Evolutionary conservation across 2,113 vertebrate species (phyloP).

Genomic region (Kryptolebias marmoratus): DNA sequence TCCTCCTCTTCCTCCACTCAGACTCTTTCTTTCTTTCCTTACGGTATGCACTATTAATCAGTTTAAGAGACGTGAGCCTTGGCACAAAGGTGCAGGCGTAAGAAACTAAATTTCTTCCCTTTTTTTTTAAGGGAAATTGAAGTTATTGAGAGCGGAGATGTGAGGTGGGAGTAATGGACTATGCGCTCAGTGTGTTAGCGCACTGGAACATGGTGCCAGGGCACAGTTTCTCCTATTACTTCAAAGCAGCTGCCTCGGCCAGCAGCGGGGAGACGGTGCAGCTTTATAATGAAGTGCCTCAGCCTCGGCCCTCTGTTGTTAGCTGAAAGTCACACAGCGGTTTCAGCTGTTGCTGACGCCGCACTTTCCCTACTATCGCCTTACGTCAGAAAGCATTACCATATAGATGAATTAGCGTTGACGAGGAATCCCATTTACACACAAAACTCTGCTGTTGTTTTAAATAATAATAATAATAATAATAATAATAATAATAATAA

Average conservation of each 20-base stretch:
- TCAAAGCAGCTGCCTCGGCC: slow-evolving; percentile 13
- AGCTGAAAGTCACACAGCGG: slow-evolving; percentile 62
- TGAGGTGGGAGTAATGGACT: slow-evolving; percentile 1
- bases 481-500: no score
- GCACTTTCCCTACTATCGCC: slow-evolving; percentile 41
- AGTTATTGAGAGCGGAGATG: background rate
- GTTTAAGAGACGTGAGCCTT: slow-evolving; percentile 48
- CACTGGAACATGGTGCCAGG: slow-evolving; percentile 35
- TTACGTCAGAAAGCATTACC: slow-evolving; percentile 58
- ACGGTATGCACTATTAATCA: slow-evolving; percentile 56
- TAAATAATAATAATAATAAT: no score
- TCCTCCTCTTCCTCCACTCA: background rate
- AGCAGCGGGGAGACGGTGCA: slow-evolving; percentile 19
- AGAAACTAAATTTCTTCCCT: slow-evolving; percentile 18
- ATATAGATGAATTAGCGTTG: slow-evolving; percentile 58
- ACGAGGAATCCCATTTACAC: slow-evolving; percentile 41
- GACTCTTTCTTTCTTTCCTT: slow-evolving; percentile 2
- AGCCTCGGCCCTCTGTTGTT: slow-evolving; percentile 34
- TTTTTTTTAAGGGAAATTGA: background rate
- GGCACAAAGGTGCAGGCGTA: slow-evolving; percentile 40
- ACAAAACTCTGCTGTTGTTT: background rate
- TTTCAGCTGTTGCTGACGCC: slow-evolving; percentile 51
- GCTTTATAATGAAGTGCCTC: slow-evolving; percentile 49
- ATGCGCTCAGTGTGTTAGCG: slow-evolving; percentile 34
- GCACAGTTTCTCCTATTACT: slow-evolving; percentile 30